A percentile compares a stretch with the other conserved stretches of the same genome.
Evolutionary conservation across 2,113 vertebrate genomes (phyloP).

Genomic region (Tragulus kanchil): DNA sequence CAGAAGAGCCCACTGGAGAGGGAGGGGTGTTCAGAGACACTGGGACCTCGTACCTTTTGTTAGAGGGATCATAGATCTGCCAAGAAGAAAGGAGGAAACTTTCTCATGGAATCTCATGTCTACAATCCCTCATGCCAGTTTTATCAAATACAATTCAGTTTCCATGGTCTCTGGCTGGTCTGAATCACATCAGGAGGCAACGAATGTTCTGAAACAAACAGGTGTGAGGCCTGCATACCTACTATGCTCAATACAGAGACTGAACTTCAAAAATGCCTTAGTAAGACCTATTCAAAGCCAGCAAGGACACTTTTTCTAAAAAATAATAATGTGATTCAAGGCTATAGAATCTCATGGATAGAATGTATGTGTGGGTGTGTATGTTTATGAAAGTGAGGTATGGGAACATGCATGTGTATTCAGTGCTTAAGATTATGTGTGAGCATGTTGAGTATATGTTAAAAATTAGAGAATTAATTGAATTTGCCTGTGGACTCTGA

Average conservation of each 20-base stretch:
- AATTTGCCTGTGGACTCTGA: background rate
- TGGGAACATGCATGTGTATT: background rate
- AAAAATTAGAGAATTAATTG: background rate
- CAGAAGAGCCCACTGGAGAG: slow-evolving; percentile 68
- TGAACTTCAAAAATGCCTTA: background rate
- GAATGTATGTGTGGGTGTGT: background rate
- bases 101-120: background rate
- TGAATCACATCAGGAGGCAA: background rate
- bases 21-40: slow-evolving; percentile 89
- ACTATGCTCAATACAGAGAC: background rate
- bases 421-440: background rate
- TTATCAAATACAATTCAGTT: background rate
- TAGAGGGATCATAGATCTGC: slow-evolving; percentile 91
- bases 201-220: background rate
- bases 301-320: background rate
- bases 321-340: background rate
- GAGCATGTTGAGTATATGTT: no score
- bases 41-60: slow-evolving; percentile 93
- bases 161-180: background rate
- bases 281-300: background rate
- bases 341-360: background rate
- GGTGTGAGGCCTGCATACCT: background rate
- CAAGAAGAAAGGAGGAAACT: background rate
- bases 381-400: background rate
- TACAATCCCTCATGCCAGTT: background rate